Evolutionary conservation across 1,140 invertebrate genomes (phyloP).

Genomic region (Diuraphis noxia): DNA sequence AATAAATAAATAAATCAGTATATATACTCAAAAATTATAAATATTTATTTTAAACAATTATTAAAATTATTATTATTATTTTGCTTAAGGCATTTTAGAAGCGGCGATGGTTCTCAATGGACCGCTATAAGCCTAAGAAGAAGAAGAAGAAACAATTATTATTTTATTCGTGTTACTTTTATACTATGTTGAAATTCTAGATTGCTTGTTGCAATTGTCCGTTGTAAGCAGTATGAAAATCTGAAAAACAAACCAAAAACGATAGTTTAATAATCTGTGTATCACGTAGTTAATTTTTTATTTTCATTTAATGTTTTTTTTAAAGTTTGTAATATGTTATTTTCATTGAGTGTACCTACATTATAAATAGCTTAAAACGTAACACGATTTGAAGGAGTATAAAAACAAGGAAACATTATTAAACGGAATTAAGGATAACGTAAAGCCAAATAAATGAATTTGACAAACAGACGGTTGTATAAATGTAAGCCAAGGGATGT

Average conservation of each 20-base stretch:
- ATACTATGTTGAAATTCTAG: neutral
- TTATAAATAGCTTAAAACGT: neutral
- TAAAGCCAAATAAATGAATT: constrained; percentile 41
- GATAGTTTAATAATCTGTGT: neutral
- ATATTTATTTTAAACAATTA: neutral
- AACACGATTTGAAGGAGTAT: neutral
- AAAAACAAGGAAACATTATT: neutral
- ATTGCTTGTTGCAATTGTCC: neutral
- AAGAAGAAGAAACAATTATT: no score
- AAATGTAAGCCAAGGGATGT: constrained; percentile 3
- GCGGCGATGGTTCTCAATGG: no score
- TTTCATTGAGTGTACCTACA: neutral
- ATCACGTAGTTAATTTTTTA: neutral
- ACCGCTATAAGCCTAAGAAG: no score
- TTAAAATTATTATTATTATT: no score
- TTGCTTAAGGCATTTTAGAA: no score
- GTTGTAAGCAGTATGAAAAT: neutral
- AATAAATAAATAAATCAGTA: neutral
- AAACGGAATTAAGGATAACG: constrained; percentile 21
- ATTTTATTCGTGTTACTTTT: neutral
- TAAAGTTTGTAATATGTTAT: neutral
- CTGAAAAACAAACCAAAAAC: neutral
- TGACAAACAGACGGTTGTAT: constrained; percentile 17
- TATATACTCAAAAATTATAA: neutral
- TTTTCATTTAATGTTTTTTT: neutral